These are phyloP conservation scores for Sphaeramia orbicularis DNA, from an alignment of 2,797 vertebrate species.

Conservation along the genomic window DNA sequence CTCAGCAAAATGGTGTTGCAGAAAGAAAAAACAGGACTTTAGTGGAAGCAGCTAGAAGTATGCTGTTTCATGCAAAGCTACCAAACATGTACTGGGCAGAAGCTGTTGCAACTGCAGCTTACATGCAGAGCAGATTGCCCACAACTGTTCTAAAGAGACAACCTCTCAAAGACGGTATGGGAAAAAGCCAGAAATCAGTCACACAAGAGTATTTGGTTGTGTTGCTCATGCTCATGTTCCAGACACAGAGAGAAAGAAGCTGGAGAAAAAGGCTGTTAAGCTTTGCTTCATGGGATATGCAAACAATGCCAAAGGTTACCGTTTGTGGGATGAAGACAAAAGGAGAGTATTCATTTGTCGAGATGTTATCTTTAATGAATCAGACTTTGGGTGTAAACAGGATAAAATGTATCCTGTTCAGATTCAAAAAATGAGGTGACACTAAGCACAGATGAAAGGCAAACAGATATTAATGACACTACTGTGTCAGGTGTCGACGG, in stretches of 20 bases:
- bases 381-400: conserved; percentile 30
- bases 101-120: conserved; percentile 43
- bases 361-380: conserved; percentile 35
- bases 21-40: conserved; percentile 55
- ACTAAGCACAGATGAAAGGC: too few relatives aligned
- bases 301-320: conserved; percentile 44
- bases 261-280: conserved; percentile 54
- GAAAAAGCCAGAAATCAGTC: conserved; percentile 46
- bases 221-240: conserved; percentile 48
- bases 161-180: conserved; percentile 50
- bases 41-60: conserved; percentile 46
- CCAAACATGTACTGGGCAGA: conserved; percentile 49
- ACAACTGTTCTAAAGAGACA: conserved; percentile 47
- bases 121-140: conserved; percentile 54
- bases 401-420: conserved; percentile 4
- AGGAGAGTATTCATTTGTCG: conserved; percentile 36
- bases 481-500: too few relatives aligned
- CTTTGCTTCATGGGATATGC: conserved; percentile 49
- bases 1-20: conserved; percentile 54
- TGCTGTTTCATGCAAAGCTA: conserved; percentile 47
- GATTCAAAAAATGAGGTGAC: background rate
- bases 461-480: too few relatives aligned
- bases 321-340: conserved; percentile 33
- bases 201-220: conserved; percentile 55
- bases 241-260: conserved; percentile 39